Percentiles rank a stretch among this genome's conserved stretches.
Evolutionary conservation across 2,888 invertebrate species (phyloP).

Genomic region (Branchipolynoe longqiensis): DNA sequence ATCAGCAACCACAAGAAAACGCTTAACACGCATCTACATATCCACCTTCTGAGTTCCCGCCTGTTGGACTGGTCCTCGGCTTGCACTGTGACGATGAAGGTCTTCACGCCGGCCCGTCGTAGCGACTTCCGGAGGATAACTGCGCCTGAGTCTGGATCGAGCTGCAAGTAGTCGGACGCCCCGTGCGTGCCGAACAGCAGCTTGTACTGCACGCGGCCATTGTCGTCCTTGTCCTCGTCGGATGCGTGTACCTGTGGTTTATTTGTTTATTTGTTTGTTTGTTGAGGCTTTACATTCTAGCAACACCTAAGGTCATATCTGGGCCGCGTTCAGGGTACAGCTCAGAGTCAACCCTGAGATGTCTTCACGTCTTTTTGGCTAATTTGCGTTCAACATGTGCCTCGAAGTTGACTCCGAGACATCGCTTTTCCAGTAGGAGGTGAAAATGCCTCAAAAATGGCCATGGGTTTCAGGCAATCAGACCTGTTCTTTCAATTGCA

Average conservation of each 20-base stretch:
- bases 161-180: slow-evolving; percentile 35
- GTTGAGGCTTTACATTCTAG: too few species aligned
- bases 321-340: too few species aligned
- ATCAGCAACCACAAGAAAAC: too few species aligned
- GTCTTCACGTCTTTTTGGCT: neutral
- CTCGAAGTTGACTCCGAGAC: too few species aligned
- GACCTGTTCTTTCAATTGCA: too few species aligned
- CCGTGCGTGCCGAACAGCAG: slow-evolving; percentile 58
- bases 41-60: slow-evolving; percentile 54
- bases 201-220: slow-evolving; percentile 58
- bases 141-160: slow-evolving; percentile 58
- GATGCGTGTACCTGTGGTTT: slow-evolving; percentile 53
- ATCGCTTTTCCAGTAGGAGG: too few species aligned
- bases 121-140: slow-evolving; percentile 40
- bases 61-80: slow-evolving; percentile 58
- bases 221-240: slow-evolving; percentile 59
- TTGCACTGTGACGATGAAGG: slow-evolving; percentile 57
- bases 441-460: too few species aligned
- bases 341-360: too few species aligned
- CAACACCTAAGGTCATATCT: too few species aligned
- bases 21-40: neutral
- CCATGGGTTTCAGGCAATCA: too few species aligned
- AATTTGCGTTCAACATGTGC: too few species aligned
- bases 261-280: too few species aligned
- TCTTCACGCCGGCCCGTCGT: neutral